These are phyloP conservation scores for Muntiacus reevesi DNA, from an alignment of 2,113 vertebrate species.

Conservation along the genomic window DNA sequence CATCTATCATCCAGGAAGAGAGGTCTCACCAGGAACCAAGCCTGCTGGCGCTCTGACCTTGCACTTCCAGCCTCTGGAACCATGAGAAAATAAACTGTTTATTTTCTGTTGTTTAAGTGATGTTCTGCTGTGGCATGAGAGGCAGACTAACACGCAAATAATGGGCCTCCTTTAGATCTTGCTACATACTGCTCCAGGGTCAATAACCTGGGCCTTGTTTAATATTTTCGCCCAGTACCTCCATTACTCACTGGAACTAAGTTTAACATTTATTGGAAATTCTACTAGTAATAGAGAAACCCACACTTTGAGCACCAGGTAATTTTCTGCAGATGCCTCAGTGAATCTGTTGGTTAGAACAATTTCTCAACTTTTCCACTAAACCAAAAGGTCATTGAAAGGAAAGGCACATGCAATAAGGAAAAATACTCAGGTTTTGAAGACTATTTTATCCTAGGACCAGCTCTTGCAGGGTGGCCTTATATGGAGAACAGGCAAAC, in stretches of 20 bases:
- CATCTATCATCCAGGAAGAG: neutral
- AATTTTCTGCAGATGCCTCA: neutral
- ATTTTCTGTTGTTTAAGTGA: neutral
- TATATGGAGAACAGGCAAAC: neutral
- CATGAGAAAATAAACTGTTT: neutral
- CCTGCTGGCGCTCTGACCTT: neutral
- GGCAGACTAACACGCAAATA: neutral
- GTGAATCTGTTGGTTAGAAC: neutral
- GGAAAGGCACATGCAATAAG: neutral
- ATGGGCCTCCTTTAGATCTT: neutral
- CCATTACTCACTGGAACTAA: neutral
- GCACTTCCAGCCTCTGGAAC: neutral
- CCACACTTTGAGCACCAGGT: neutral
- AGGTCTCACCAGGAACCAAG: neutral
- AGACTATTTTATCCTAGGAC: neutral
- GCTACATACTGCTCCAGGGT: neutral
- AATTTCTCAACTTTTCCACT: neutral
- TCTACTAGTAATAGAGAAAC: neutral
- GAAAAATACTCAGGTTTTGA: neutral
- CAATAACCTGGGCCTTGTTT: neutral
- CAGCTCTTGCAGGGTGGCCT: neutral
- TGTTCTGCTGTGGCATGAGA: neutral
- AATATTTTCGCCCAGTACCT: neutral
- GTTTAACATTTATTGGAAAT: neutral
- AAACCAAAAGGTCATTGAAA: neutral